Percentiles rank a stretch among this genome's conserved stretches.
Evolutionary conservation across 2,888 invertebrate species (phyloP).

Genomic region (Drosophila limbata): DNA sequence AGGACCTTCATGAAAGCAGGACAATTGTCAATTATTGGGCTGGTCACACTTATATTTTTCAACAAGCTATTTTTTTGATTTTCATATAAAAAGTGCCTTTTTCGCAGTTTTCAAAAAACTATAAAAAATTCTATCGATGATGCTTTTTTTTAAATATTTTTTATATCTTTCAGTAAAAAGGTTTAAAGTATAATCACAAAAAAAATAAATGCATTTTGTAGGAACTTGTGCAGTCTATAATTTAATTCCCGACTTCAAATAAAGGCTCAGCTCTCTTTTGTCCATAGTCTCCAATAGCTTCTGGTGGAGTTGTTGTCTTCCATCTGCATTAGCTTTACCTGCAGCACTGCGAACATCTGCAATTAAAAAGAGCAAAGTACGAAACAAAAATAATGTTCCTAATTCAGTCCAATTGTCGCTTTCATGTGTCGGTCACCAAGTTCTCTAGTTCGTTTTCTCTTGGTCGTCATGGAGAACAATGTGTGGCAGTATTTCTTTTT

Average conservation of each 20-base stretch:
- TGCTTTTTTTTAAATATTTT: neutral
- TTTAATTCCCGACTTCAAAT: neutral
- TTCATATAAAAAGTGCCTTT: too few relatives aligned
- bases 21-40: too few relatives aligned
- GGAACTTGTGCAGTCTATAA: neutral
- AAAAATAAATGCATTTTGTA: neutral
- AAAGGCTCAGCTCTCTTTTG: too few relatives aligned
- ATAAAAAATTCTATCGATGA: too few relatives aligned
- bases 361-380: conserved; percentile 19
- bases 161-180: neutral
- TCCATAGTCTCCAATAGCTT: neutral
- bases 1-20: too few relatives aligned
- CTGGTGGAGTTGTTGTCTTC: neutral
- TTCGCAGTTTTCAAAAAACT: too few relatives aligned
- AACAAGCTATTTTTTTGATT: too few relatives aligned
- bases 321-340: neutral
- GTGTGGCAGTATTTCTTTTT: conserved; percentile 19
- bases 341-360: conserved; percentile 8
- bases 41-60: too few relatives aligned
- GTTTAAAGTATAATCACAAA: neutral
- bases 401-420: conserved; percentile 22
- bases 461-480: conserved; percentile 2
- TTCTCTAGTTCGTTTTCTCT: neutral
- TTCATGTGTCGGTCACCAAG: conserved; percentile 7
- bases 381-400: conserved; percentile 29